Conservation (phyloP, 1,140 invertebrate species). For the Dreissena polymorpha region DNA sequence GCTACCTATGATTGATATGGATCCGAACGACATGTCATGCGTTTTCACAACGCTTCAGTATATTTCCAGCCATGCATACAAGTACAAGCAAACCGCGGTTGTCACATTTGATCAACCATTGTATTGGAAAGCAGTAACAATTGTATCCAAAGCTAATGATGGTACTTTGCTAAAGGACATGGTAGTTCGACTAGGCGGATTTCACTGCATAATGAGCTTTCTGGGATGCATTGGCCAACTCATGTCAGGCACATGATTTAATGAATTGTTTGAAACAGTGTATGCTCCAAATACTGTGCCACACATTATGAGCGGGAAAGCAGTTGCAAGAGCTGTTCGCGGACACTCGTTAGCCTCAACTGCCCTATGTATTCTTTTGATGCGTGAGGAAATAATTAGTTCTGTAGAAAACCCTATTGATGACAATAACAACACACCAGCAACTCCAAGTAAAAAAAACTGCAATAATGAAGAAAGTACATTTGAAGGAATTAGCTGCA, state of each 20-base stretch:
- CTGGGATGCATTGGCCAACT: conserved; percentile 61
- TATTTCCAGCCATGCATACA: conserved; percentile 50
- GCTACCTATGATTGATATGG: conserved; percentile 69
- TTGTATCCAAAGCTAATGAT: conserved; percentile 40
- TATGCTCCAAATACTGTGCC: conserved; percentile 64
- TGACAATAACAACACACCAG: no score
- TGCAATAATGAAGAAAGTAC: no score
- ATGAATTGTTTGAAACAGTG: conserved; percentile 57
- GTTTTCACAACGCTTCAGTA: conserved; percentile 66
- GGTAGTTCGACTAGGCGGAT: conserved; percentile 49
- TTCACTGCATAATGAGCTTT: conserved; percentile 62
- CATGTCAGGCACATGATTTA: conserved; percentile 60
- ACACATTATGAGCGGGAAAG: conserved; percentile 76
- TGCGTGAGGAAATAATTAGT: no score
- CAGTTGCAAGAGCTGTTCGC: conserved; percentile 72
- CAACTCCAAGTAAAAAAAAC: no score
- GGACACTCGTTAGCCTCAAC: no score
- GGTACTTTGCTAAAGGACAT: conserved; percentile 30
- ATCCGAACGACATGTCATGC: conserved; percentile 64
- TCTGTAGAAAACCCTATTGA: no score
- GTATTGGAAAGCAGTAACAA: conserved; percentile 58
- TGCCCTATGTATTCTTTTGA: no score
- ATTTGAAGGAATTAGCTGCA: no score
- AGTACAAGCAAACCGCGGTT: conserved; percentile 48
- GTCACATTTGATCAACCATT: conserved; percentile 69